These are phyloP conservation scores for Hemibagrus guttatus DNA, from an alignment of 2,797 vertebrate genomes.

Conservation along the genomic window DNA sequence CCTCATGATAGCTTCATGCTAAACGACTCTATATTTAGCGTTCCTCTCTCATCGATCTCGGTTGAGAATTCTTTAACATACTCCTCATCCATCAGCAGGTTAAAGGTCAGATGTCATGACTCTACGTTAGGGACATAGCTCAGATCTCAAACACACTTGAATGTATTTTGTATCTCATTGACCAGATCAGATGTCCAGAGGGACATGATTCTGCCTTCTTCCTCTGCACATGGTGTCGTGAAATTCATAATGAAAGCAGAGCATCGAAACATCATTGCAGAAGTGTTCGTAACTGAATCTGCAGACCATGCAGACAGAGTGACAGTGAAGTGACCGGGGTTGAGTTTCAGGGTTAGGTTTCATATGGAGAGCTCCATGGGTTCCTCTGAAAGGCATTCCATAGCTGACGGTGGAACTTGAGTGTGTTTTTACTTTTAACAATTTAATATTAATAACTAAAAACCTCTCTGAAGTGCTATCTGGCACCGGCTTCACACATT, in stretches of 20 bases:
- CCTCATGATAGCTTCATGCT: no score
- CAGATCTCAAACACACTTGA: no score
- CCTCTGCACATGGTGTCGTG: neutral
- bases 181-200: neutral
- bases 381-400: no score
- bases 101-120: neutral
- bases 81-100: neutral
- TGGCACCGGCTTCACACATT: neutral
- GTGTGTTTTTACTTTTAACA: no score
- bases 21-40: no score
- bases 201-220: neutral
- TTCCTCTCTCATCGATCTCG: neutral
- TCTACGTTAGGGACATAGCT: no score
- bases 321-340: neutral
- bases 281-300: neutral
- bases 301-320: neutral
- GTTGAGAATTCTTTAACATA: no score
- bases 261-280: neutral
- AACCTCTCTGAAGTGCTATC: neutral
- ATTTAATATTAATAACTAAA: no score
- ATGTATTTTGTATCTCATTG: no score
- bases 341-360: neutral
- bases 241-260: constrained; percentile 3
- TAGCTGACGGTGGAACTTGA: no score
- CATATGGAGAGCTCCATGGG: neutral